These are phyloP conservation scores for Phytoseiulus persimilis DNA, from an alignment of 2,888 invertebrate genomes.

Conservation along the genomic window DNA sequence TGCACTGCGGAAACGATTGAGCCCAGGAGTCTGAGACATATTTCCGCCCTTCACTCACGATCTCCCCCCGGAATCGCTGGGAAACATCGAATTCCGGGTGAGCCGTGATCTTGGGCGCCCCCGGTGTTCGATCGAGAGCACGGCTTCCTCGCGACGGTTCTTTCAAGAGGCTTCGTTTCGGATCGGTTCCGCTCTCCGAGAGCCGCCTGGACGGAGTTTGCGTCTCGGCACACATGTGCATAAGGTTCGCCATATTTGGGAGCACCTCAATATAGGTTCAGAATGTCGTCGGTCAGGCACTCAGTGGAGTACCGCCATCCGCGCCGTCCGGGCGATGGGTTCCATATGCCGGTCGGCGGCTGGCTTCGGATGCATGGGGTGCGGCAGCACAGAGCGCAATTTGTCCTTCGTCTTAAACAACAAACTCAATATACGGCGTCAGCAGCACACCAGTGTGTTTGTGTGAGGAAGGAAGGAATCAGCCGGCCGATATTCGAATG, in stretches of 20 bases:
- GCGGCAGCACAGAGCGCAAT: neutral
- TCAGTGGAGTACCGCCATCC: neutral
- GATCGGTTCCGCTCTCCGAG: neutral
- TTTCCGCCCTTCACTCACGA: too few species aligned
- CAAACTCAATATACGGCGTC: neutral
- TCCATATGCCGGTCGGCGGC: neutral
- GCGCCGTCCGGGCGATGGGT: neutral
- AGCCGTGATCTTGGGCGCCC: too few species aligned
- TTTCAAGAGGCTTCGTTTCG: too few species aligned
- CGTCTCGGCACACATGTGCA: neutral
- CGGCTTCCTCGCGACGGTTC: too few species aligned
- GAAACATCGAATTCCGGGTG: too few species aligned
- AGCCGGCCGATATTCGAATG: neutral
- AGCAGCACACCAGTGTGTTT: neutral
- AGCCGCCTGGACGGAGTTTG: neutral
- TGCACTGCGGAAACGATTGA: too few species aligned
- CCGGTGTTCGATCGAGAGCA: too few species aligned
- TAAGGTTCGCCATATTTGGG: neutral
- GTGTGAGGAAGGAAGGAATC: neutral
- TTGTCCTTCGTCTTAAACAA: neutral
- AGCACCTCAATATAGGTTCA: neutral
- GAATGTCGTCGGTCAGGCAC: neutral
- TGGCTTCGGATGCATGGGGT: neutral
- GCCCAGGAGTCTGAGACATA: too few species aligned
- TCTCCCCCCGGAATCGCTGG: too few species aligned